Evolutionary conservation across 1,140 invertebrate species (phyloP).

Genomic region (Brachionus rubens): DNA sequence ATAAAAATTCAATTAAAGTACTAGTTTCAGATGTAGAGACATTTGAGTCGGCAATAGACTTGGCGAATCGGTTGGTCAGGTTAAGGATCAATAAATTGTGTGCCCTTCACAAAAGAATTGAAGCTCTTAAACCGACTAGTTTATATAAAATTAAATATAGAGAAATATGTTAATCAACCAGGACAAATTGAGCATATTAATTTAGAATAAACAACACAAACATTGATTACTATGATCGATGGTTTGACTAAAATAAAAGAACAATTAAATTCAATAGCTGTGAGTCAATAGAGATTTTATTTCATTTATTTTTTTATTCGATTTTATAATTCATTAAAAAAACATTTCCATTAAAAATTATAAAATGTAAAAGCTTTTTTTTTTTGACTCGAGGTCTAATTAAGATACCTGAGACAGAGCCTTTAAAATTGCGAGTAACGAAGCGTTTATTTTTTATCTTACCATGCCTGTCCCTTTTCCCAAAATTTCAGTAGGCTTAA

Average conservation of each 20-base stretch:
- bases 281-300: neutral
- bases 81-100: slow-evolving; percentile 62
- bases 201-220: slow-evolving; percentile 33
- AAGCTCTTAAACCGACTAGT: slow-evolving; percentile 61
- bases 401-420: too few relatives aligned
- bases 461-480: too few relatives aligned
- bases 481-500: too few relatives aligned
- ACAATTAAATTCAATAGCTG: slow-evolving; percentile 25
- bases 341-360: too few relatives aligned
- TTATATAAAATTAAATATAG: neutral
- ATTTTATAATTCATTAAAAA: too few relatives aligned
- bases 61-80: slow-evolving; percentile 62
- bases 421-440: too few relatives aligned
- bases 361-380: too few relatives aligned
- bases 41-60: slow-evolving; percentile 54
- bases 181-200: slow-evolving; percentile 22
- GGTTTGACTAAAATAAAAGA: slow-evolving; percentile 45
- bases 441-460: too few relatives aligned
- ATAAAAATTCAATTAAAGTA: slow-evolving; percentile 39
- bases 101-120: slow-evolving; percentile 64
- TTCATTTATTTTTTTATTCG: neutral
- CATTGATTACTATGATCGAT: slow-evolving; percentile 32
- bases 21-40: neutral
- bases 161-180: neutral
- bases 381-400: too few relatives aligned